Base-by-base conservation (phyloP, 2,797 vertebrate genomes). In the Babyrousa celebensis region DNA sequence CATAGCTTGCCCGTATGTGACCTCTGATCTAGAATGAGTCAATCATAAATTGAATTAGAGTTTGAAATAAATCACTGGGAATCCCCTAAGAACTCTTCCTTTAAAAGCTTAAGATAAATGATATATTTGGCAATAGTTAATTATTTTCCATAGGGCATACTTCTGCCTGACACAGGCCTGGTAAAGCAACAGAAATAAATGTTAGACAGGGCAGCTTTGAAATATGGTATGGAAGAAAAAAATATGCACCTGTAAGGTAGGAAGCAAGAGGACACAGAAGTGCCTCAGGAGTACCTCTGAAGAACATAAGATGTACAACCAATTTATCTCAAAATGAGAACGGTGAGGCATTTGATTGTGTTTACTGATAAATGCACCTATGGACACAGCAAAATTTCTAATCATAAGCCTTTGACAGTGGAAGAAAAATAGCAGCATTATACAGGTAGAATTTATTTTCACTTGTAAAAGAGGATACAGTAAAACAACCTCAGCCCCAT, bases 111-210 rank as follows among this genome's bases (percentile, higher is more conserved):
- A 97, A 94, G 80, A 79, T 87, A 96, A 95, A 96, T 77, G 71
- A 90, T 71, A 43, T 92, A 93, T 95, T 96, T 93, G 84, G 67
- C 84, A 95, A 87, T 43, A 95, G 74, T 88, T 96, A 92, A 96
- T 96, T 97, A 90, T 96, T 96, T 96, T 96, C 79, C 84, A 79
- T 56, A 56, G 63, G 87, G 80, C 72, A 87, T 71, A 88, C 40
- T 77, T 91, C 79, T 94, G 91, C 72, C 89, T 94, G 78, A 88
- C 48, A 78, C 21, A 48, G 98, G 97, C 60, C 97, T 74, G 95
- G 63, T 21, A 94, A 97, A 93, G 93, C 65, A 97, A 96, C 8
- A 84, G 84, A 98, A 93, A 97, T 93, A 96, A 89, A 83, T 56
- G 32, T 67, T 89, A 96, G 43, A 85, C 27, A 91, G 77, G 79